These are phyloP conservation scores for Gambusia yucatana DNA, from an alignment of 2,797 vertebrate species.

Conservation along the genomic window DNA sequence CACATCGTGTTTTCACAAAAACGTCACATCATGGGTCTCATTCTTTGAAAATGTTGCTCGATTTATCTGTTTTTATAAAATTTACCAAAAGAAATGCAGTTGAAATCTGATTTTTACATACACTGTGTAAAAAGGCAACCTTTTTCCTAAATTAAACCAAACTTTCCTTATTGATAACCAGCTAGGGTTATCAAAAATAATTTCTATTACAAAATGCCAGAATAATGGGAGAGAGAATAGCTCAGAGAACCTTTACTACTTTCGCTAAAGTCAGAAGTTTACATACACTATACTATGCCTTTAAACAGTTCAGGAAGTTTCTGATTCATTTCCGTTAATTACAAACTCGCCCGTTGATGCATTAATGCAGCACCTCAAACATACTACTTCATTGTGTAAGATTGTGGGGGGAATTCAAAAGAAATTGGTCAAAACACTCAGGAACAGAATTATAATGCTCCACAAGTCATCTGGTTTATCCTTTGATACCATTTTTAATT, in stretches of 20 bases:
- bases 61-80: background rate
- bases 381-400: background rate
- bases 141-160: background rate
- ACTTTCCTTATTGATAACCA: background rate
- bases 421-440: background rate
- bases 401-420: background rate
- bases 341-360: background rate
- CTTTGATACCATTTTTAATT: background rate
- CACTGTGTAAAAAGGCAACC: background rate
- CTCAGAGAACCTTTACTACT: background rate
- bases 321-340: background rate
- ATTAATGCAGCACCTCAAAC: background rate
- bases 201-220: background rate
- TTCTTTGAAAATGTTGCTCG: conserved; percentile 32
- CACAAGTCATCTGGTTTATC: background rate
- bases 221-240: background rate
- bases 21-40: background rate
- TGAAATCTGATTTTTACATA: background rate
- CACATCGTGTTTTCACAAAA: background rate
- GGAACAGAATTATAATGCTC: background rate
- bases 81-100: background rate
- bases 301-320: background rate
- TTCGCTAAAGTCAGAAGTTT: background rate
- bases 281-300: background rate
- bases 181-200: background rate